Evolutionary conservation across 2,888 invertebrate genomes (phyloP).

Genomic region (Cordilura impudica): DNA sequence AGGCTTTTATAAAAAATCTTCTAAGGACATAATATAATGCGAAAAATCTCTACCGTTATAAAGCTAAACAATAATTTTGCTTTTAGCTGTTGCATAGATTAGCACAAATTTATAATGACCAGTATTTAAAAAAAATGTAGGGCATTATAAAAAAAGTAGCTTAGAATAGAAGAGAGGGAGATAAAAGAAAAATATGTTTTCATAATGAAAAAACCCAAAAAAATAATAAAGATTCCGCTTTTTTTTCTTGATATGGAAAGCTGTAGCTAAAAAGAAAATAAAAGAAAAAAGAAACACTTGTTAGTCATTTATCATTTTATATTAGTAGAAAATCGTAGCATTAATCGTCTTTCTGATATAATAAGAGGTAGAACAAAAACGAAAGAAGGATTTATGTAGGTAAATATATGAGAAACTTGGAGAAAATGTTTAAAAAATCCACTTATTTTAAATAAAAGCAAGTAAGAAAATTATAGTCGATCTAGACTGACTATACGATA

Average conservation of each 20-base stretch:
- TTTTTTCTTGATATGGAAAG: not conserved
- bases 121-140: not conserved
- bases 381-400: constrained; percentile 11
- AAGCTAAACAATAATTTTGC: too few relatives aligned
- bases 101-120: not conserved
- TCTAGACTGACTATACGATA: too few relatives aligned
- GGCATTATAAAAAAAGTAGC: not conserved
- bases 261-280: constrained; percentile 17
- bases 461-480: too few relatives aligned
- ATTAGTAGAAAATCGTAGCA: constrained; percentile 37
- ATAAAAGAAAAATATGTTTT: constrained; percentile 47
- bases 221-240: not conserved
- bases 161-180: not conserved
- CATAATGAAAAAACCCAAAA: constrained; percentile 14
- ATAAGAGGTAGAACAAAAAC: constrained; percentile 51
- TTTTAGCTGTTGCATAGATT: too few relatives aligned
- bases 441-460: too few relatives aligned
- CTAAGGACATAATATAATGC: too few relatives aligned
- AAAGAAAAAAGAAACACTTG: constrained; percentile 40
- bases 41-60: too few relatives aligned
- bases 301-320: constrained; percentile 55
- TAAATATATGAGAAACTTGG: not conserved
- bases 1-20: too few relatives aligned
- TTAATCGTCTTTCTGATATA: constrained; percentile 44
- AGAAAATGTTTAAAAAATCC: too few relatives aligned